These are phyloP conservation scores for Enteromius trimaculatus DNA, from an alignment of 2,797 vertebrate species.

Conservation along the genomic window DNA sequence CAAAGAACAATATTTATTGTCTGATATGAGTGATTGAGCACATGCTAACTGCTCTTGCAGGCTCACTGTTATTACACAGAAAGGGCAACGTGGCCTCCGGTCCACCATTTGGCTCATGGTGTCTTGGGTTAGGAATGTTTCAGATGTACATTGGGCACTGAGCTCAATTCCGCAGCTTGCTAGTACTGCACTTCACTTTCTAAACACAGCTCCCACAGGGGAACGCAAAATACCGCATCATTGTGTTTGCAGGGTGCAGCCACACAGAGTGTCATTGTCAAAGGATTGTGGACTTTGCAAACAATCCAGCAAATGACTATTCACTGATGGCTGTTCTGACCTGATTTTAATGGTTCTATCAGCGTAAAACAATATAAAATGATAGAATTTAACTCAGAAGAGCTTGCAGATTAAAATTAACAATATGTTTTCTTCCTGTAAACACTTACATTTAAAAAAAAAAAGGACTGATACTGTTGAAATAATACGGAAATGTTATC, in stretches of 20 bases:
- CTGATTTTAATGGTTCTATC: background rate
- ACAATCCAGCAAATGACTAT: conserved; percentile 37
- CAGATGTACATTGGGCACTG: conserved; percentile 39
- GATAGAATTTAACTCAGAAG: background rate
- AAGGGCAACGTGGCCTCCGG: background rate
- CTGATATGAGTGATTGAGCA: conserved; percentile 11
- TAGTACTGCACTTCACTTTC: conserved; percentile 38
- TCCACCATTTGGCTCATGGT: conserved; percentile 44
- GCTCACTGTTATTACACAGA: conserved; percentile 39
- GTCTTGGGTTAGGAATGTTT: conserved; percentile 54
- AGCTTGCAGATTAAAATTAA: background rate
- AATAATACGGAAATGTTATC: background rate
- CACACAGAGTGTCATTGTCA: conserved; percentile 49
- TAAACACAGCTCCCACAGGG: conserved; percentile 51
- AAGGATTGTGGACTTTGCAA: conserved; percentile 36
- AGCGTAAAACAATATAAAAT: background rate
- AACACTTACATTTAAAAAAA: background rate
- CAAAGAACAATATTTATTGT: conserved; percentile 2
- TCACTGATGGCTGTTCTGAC: conserved; percentile 1
- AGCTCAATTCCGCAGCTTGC: conserved; percentile 39
- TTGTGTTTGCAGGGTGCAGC: conserved; percentile 51
- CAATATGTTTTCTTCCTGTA: background rate
- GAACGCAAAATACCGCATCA: conserved; percentile 58
- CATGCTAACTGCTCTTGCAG: conserved; percentile 14
- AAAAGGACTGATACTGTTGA: background rate